These are phyloP conservation scores for Synaphobranchus kaupii DNA, from an alignment of 2,797 vertebrate genomes.

Conservation along the genomic window DNA sequence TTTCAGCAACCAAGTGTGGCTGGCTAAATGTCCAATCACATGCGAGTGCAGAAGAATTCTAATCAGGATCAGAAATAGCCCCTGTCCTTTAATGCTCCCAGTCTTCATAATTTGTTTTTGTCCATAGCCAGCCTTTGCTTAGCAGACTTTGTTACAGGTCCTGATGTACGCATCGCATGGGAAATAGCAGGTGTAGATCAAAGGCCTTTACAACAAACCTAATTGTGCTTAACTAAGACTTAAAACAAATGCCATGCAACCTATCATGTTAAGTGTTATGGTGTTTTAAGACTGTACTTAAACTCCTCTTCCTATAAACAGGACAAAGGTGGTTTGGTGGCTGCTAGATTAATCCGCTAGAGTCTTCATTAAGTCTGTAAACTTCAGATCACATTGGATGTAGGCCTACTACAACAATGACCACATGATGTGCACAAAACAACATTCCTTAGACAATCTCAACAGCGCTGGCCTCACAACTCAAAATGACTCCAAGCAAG, in stretches of 20 bases:
- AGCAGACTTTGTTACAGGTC: background rate
- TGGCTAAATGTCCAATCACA: background rate
- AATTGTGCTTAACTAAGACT: background rate
- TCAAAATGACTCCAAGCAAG: background rate
- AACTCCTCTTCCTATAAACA: background rate
- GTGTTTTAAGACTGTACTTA: background rate
- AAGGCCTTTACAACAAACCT: background rate
- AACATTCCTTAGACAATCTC: background rate
- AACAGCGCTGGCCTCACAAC: background rate
- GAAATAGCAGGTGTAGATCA: background rate
- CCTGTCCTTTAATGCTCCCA: background rate
- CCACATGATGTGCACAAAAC: background rate
- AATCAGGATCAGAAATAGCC: slow-evolving; percentile 8
- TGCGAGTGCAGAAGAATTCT: background rate
- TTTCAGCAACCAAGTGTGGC: slow-evolving; percentile 7
- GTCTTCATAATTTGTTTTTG: slow-evolving; percentile 11
- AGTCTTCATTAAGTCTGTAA: background rate
- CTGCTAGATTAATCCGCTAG: background rate
- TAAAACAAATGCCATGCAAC: background rate
- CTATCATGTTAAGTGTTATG: background rate
- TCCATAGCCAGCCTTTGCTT: background rate
- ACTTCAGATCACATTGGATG: background rate
- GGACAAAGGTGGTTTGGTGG: background rate
- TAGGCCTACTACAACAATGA: background rate
- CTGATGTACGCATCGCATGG: background rate